Evolutionary conservation across 2,113 vertebrate species (phyloP).

Genomic region (Alosa alosa): DNA sequence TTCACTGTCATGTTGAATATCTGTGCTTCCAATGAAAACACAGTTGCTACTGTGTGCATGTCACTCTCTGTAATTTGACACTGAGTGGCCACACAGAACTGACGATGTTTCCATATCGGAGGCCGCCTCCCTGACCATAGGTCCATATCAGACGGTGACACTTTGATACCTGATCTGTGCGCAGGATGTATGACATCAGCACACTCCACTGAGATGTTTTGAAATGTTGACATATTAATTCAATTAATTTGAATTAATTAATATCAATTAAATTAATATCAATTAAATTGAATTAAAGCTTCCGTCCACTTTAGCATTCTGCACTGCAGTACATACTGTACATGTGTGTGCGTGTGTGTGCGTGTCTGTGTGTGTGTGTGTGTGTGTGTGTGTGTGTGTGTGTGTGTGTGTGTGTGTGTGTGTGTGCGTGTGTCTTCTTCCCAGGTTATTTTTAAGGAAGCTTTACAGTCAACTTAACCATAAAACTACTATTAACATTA

Average conservation of each 20-base stretch:
- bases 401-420: neutral
- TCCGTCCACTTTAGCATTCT: neutral
- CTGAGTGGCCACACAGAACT: neutral
- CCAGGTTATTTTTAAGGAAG: neutral
- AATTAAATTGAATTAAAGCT: neutral
- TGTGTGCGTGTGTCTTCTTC: neutral
- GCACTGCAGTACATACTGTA: neutral
- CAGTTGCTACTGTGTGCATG: neutral
- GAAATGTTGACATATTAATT: conserved; percentile 15
- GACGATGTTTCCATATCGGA: neutral
- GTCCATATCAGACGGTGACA: neutral
- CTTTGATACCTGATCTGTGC: conserved; percentile 8
- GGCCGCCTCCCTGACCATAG: neutral
- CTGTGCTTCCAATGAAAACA: neutral
- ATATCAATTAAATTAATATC: too few relatives aligned
- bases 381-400: neutral
- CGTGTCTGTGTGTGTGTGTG: neutral
- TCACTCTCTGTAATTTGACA: neutral
- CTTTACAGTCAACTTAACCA: neutral
- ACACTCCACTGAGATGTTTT: neutral
- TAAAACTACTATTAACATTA: neutral
- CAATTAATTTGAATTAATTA: conserved; percentile 1
- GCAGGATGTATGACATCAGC: neutral
- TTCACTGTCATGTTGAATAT: conserved; percentile 4
- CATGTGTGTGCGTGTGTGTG: neutral